Evolutionary conservation across 2,888 invertebrate genomes (phyloP).

Genomic region (Perdita meconis): DNA sequence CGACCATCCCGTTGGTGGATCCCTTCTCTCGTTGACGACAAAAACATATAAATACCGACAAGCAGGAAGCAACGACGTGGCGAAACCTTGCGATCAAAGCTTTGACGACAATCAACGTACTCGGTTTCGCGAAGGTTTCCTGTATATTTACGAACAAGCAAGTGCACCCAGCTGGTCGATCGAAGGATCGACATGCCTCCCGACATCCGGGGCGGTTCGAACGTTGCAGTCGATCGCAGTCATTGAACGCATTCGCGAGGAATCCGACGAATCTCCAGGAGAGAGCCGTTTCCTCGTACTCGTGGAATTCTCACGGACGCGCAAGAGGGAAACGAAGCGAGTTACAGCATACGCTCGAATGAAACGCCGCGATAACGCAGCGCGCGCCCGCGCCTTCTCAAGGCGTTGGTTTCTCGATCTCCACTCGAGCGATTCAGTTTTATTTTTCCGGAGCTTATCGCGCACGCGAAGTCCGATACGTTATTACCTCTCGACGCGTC

Average conservation of each 20-base stretch:
- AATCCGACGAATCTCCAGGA: not conserved
- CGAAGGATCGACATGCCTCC: not conserved
- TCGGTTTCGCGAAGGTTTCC: not conserved
- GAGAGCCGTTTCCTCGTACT: not conserved
- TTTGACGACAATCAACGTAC: not conserved
- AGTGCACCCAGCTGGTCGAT: not conserved
- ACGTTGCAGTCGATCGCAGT: not conserved
- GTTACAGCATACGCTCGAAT: conserved; percentile 3
- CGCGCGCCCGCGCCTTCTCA: conserved; percentile 25
- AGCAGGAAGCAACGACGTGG: conserved; percentile 60
- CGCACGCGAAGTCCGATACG: not conserved
- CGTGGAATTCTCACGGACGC: not conserved
- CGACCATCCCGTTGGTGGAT: not conserved
- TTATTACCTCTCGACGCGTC: too few species aligned
- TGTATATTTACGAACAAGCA: not conserved
- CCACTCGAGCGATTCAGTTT: not conserved
- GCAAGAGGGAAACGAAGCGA: not conserved
- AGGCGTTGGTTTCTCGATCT: conserved; percentile 39
- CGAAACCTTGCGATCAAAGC: not conserved
- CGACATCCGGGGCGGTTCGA: not conserved
- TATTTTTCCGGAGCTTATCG: conserved; percentile 44
- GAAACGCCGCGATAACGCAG: conserved; percentile 21
- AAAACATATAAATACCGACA: conserved; percentile 50
- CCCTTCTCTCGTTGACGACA: conserved; percentile 23
- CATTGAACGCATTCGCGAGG: not conserved